Evolutionary conservation across 1,140 invertebrate species (phyloP).

Genomic region (Zaprionus camerounensis): DNA sequence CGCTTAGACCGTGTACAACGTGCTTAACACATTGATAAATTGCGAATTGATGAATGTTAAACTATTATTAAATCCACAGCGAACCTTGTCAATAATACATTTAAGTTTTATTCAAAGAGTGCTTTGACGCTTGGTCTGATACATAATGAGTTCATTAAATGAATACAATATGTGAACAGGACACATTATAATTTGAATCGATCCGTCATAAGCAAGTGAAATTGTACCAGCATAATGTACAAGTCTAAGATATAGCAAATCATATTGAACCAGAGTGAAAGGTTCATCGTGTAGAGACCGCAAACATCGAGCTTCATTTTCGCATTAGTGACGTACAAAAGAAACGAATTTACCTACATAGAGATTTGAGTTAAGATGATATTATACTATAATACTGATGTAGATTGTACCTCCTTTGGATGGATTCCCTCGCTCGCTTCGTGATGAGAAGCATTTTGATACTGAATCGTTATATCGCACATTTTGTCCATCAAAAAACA

Average conservation of each 20-base stretch:
- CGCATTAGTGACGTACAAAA: slow-evolving; percentile 7
- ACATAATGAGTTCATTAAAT: no score
- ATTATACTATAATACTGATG: background rate
- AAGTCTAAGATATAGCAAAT: background rate
- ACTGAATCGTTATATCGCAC: slow-evolving; percentile 44
- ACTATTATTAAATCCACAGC: no score
- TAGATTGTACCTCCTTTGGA: slow-evolving; percentile 44
- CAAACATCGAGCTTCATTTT: slow-evolving; percentile 31
- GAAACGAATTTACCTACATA: slow-evolving; percentile 22
- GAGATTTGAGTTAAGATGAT: background rate
- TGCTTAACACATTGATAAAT: no score
- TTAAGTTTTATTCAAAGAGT: no score
- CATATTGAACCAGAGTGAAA: slow-evolving; percentile 20
- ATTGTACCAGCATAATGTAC: slow-evolving; percentile 31
- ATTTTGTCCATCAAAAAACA: slow-evolving; percentile 53
- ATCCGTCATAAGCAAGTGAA: slow-evolving; percentile 18
- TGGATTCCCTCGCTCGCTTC: slow-evolving; percentile 34
- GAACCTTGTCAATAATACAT: no score
- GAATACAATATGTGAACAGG: no score
- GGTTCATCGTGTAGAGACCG: slow-evolving; percentile 28
- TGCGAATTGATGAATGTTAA: no score
- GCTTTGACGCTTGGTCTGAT: no score
- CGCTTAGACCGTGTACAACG: no score
- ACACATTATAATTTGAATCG: slow-evolving; percentile 1
- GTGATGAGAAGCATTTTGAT: slow-evolving; percentile 35